Evolutionary conservation across 2,888 invertebrate genomes (phyloP), one percentile per base, ranked within the genome.

Genomic region (Lacanobia oleracea): DNA sequence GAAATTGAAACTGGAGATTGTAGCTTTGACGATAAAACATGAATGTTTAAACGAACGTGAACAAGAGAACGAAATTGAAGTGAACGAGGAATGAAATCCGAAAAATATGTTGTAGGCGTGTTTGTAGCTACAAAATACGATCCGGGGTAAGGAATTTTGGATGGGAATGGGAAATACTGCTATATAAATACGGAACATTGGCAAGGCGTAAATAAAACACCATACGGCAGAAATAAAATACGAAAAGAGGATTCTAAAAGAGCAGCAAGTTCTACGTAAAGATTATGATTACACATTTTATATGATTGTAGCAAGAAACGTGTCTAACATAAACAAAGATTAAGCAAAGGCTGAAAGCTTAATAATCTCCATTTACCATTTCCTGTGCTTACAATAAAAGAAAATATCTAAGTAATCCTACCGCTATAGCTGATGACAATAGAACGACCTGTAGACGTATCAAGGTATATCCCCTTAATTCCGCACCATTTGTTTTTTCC

Each of bases 81-180:
- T 63, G 16, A 60, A 61, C 53, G 4, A 18, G 9, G 21, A 82
- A 82, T 60, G 16, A 72, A 68, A 72, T 43, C 40, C 48, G 37
- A 21, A 66, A 79, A 73, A 66, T 64, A 69, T 83, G 60, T 51
- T 9, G 67, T 43, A 48, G 72, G 63, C 73, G 79, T 82, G 74
- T 61, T 64, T 53, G 33, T 18, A 63, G 68, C 45, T 53, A 37
- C 45, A 63, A 79, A 79, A 60, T 68, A 82, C 73, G 51, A 72
- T 50, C 10, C 48, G 18, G 48, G 48, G 10, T 45, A 21, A 62
- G 37, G 64, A 64, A 77, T 66, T 68, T 60, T 51, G 37, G 51
- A 60, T 64, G 33, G 18, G 23, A 66, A 57, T 64, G n/a, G 27
- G 16, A 53, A 79, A 79, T 73, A 56, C 48, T 63, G 62, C 21